phyloP scores from a whole-genome alignment of 2,797 vertebrate species.

The Cyclopterus lumpus region DNA sequence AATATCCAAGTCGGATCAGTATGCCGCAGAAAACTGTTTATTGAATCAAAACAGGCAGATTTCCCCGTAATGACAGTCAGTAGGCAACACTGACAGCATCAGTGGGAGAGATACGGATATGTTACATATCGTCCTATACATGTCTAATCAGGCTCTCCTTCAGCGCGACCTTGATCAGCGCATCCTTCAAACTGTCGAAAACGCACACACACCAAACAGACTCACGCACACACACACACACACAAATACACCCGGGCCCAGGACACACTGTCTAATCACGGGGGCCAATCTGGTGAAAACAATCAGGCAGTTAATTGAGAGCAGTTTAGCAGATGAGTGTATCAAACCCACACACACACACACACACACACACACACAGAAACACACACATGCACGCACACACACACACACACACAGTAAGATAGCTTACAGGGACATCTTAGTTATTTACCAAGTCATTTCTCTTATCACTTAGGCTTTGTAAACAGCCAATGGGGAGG shows the following conservation, averaged over 20 bases:
- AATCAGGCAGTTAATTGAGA: constrained; percentile 84
- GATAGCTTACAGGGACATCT: constrained; percentile 69
- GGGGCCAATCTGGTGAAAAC: constrained; percentile 79
- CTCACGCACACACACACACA: constrained; percentile 11
- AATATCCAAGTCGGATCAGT: constrained; percentile 62
- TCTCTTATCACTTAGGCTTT: constrained; percentile 81
- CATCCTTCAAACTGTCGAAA: constrained; percentile 46
- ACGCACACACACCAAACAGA: constrained; percentile 15
- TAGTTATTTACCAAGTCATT: constrained; percentile 82
- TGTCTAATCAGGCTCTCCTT: constrained; percentile 65
- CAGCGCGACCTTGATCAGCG: constrained; percentile 64
- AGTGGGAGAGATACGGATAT: constrained; percentile 39
- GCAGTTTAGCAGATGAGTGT: constrained; percentile 76
- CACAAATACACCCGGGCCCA: constrained; percentile 18
- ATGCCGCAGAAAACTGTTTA: constrained; percentile 67
- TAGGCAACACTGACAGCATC: constrained; percentile 41
- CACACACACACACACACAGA: constrained; percentile 31
- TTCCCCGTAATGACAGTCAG: constrained; percentile 52
- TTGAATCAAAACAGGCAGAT: constrained; percentile 69
- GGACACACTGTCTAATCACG: constrained; percentile 73
- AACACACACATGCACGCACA: constrained; percentile 31
- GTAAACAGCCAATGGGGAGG: constrained; percentile 82
- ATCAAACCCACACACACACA: constrained; percentile 57
- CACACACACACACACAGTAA: constrained; percentile 37
- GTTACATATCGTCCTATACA: constrained; percentile 46